These are phyloP conservation scores for Strongylocentrotus purpuratus DNA, from an alignment of 35 echinoderm and acorn worm genomes.

Conservation along the genomic window DNA sequence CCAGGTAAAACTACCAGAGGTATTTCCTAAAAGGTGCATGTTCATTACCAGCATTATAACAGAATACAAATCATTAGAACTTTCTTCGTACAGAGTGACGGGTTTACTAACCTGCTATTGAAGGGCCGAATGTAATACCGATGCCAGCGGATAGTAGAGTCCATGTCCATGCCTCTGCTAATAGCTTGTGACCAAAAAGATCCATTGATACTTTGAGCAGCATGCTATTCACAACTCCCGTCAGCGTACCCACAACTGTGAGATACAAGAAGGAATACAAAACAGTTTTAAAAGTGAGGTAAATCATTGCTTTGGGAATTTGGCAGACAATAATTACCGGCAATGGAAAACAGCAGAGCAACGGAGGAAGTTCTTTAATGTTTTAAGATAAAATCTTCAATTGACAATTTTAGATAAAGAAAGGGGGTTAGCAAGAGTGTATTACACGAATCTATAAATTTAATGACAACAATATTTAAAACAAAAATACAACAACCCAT, in stretches of 20 bases:
- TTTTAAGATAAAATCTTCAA: too few relatives aligned
- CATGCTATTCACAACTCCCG: constrained; percentile 93
- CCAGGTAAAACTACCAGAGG: not conserved
- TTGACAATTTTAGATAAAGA: too few relatives aligned
- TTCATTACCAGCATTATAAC: not conserved
- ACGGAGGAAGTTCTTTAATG: too few relatives aligned
- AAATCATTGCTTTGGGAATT: not conserved
- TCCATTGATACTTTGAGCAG: constrained; percentile 94
- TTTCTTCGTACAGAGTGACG: not conserved
- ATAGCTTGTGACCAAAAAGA: constrained; percentile 78
- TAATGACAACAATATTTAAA: too few relatives aligned
- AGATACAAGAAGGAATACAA: constrained; percentile 26
- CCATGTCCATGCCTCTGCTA: constrained; percentile 97
- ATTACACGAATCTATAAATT: too few relatives aligned
- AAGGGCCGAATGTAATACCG: constrained; percentile 88
- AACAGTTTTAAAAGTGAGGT: not conserved
- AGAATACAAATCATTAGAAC: not conserved
- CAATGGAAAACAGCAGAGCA: too few relatives aligned
- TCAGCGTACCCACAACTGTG: constrained; percentile 77
- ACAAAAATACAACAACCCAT: too few relatives aligned
- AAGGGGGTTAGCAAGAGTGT: too few relatives aligned
- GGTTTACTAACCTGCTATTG: constrained; percentile 72
- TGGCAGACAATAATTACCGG: not conserved
- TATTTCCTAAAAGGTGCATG: not conserved
- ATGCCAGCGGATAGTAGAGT: constrained; percentile 87